These are phyloP conservation scores for Amphiprion percula DNA, from an alignment of 2,113 vertebrate genomes.

Conservation along the genomic window DNA sequence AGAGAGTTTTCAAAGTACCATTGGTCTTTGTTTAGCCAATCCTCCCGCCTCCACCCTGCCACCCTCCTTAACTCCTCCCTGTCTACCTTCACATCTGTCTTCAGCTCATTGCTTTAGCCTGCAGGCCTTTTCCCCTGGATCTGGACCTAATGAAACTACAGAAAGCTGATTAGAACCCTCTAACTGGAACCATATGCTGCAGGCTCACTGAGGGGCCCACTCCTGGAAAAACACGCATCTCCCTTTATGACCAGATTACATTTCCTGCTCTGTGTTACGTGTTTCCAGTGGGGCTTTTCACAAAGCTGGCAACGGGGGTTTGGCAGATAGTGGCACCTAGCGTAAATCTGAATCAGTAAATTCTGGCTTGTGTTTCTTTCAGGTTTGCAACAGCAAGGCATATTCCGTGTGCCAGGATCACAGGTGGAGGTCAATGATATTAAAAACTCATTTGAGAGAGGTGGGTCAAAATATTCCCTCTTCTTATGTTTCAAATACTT, in stretches of 20 bases:
- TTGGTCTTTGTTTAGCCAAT: slow-evolving; percentile 59
- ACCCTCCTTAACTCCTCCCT: slow-evolving; percentile 50
- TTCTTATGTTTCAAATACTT: slow-evolving; percentile 3
- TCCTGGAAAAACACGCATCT: slow-evolving; percentile 65
- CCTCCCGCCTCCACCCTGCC: background rate
- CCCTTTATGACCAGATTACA: slow-evolving; percentile 75
- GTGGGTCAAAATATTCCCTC: slow-evolving; percentile 76
- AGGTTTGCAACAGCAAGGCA: slow-evolving; percentile 98
- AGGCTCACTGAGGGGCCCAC: slow-evolving; percentile 63
- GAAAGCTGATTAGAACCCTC: slow-evolving; percentile 80
- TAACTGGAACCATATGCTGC: slow-evolving; percentile 80
- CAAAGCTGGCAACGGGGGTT: slow-evolving; percentile 47
- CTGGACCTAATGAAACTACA: slow-evolving; percentile 83
- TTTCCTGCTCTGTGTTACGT: slow-evolving; percentile 74
- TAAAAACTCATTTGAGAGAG: slow-evolving; percentile 99
- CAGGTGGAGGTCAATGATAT: slow-evolving; percentile 99
- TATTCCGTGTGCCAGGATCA: slow-evolving; percentile 97
- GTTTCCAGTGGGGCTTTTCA: slow-evolving; percentile 63
- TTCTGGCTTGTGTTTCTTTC: slow-evolving; percentile 62
- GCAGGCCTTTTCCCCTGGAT: slow-evolving; percentile 66
- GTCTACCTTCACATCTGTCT: slow-evolving; percentile 78
- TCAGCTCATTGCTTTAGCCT: slow-evolving; percentile 68
- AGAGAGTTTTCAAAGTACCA: slow-evolving; percentile 51
- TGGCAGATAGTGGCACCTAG: slow-evolving; percentile 41
- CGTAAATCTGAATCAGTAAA: slow-evolving; percentile 14